phyloP scores from a whole-genome alignment of 1,140 invertebrate genomes.

The Pseudobourletiella spinata region DNA sequence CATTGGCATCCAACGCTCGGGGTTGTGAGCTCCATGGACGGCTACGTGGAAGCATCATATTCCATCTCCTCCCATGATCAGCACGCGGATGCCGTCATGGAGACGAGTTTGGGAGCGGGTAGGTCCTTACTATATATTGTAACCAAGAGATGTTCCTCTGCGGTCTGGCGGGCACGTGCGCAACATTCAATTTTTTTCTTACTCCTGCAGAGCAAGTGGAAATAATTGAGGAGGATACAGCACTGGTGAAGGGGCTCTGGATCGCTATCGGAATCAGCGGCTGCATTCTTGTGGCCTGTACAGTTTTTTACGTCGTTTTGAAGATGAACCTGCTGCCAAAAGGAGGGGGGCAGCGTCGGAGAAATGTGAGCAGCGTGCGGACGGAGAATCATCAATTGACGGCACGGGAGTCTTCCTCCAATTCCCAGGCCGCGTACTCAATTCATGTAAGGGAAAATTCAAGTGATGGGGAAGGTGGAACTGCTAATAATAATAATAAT shows the following conservation, averaged over 20 bases:
- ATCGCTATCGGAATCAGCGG: slow-evolving; percentile 53
- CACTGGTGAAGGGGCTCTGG: slow-evolving; percentile 46
- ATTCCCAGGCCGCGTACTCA: neutral
- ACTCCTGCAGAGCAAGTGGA: slow-evolving; percentile 22
- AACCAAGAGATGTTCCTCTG: too few relatives aligned
- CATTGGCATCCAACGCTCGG: slow-evolving; percentile 63
- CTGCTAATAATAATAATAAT: neutral
- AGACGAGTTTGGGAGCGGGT: neutral
- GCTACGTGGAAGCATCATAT: slow-evolving; percentile 55
- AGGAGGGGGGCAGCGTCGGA: slow-evolving; percentile 41
- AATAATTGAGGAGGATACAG: slow-evolving; percentile 21
- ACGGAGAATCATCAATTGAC: slow-evolving; percentile 26
- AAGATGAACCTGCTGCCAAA: slow-evolving; percentile 47
- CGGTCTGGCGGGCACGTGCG: too few relatives aligned
- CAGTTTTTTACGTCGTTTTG: slow-evolving; percentile 53
- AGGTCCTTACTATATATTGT: too few relatives aligned
- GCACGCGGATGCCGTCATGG: slow-evolving; percentile 34
- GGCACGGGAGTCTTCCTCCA: slow-evolving; percentile 7
- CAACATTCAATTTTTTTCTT: neutral
- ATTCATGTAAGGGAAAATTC: slow-evolving; percentile 5
- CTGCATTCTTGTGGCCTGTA: slow-evolving; percentile 48
- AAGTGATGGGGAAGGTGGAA: neutral
- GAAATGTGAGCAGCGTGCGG: neutral
- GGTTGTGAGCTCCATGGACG: slow-evolving; percentile 56
- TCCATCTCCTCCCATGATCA: slow-evolving; percentile 48